Evolutionary conservation across 2,888 invertebrate species (phyloP), one percentile per base, ranked within the genome.

Genomic region (Microplitis manilae): DNA sequence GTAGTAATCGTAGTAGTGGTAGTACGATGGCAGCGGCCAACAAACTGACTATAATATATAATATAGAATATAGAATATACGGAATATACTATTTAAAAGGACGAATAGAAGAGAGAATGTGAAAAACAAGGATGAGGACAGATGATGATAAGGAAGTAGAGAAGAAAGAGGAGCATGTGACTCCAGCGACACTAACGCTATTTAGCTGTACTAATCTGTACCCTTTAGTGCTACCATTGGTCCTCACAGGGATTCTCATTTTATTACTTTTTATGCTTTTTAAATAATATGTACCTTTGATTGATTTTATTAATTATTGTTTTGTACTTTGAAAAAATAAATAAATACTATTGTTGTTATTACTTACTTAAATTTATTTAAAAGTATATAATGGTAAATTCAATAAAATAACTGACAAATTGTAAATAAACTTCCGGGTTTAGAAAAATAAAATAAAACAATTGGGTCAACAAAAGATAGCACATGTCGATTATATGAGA

Each of bases 211-310:
- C 78, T 65, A 81, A 76, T 76, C 77, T 78, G 80, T 79, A 81
- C 81, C 81, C 81, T 79, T 79, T 76, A 76, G 81, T 80, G 76
- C 71, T 73, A 62, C 64, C 67, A 64, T 76, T 75, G 71, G 78
- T 80, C 83, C 83, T 81, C 80, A 68, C 83, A 83, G 83, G 74
- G 83, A 79, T 81, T 83, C 83, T 83, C 83, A 82, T 81, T 68
- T 77, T 71, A 61, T 59, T 41, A 60, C 20, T 64, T 15, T 68
- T n/a, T 67, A 67, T 39, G 17, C 17, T 17, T 17, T 17, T 17
- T 17, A 17, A 17, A 61, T n/a, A 50, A 50, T 73, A 13, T 8
- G 61, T 8, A 30, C 30, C 30, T 30, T 30, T 30, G 4, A 30
- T 30, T 30, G 2, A 30, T 30, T 30, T 30, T 30, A 30, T 30